A percentile compares a stretch with the other conserved stretches of the same genome.
These are phyloP conservation scores for Dolichopus griseipennis DNA, from an alignment of 2,888 invertebrate species.

Conservation along the genomic window DNA sequence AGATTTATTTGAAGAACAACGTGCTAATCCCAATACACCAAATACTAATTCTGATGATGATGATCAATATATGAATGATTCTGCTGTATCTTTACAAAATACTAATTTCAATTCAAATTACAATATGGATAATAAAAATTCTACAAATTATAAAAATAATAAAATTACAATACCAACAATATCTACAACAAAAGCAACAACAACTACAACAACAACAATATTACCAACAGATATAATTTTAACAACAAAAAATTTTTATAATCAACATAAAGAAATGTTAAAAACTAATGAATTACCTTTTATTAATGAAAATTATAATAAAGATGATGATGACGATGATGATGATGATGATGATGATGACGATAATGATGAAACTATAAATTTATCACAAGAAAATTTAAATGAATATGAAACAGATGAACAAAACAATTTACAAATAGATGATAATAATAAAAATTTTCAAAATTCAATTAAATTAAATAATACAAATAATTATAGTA, in stretches of 20 bases:
- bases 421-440: background rate
- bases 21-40: constrained; percentile 25
- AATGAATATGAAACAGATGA: background rate
- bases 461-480: background rate
- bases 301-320: background rate
- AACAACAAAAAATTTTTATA: background rate
- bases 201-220: background rate
- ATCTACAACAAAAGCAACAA: constrained; percentile 10
- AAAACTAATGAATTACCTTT: constrained; percentile 1
- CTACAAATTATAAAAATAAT: constrained; percentile 15
- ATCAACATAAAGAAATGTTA: constrained; percentile 2
- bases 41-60: constrained; percentile 18
- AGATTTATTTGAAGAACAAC: constrained; percentile 35
- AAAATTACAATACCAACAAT: constrained; percentile 14
- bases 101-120: constrained; percentile 20
- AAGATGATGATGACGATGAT: background rate
- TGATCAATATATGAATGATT: background rate
- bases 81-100: constrained; percentile 16
- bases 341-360: background rate
- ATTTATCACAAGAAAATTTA: background rate
- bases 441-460: background rate
- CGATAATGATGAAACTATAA: background rate
- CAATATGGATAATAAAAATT: constrained; percentile 21
- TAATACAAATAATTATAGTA: background rate
- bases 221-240: background rate